phyloP scores from a whole-genome alignment of 2,797 vertebrate species.

The Myoxocephalus aenaeus region DNA sequence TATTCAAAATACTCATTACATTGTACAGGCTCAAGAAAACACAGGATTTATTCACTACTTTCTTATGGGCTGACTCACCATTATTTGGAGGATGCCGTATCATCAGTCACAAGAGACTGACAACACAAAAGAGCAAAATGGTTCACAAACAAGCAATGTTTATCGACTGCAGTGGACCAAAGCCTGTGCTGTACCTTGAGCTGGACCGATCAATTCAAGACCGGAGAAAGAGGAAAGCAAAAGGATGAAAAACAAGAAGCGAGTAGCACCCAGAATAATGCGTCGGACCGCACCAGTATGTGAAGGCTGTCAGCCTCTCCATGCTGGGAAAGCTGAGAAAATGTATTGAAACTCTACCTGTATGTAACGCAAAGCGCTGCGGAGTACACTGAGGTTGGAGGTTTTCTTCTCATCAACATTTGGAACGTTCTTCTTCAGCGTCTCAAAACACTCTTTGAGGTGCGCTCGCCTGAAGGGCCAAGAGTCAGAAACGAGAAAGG shows the following conservation, averaged over 20 bases:
- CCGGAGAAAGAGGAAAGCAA: constrained; percentile 18
- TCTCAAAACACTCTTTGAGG: constrained; percentile 99
- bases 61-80: neutral
- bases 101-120: constrained; percentile 29
- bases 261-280: neutral
- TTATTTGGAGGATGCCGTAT: constrained; percentile 2
- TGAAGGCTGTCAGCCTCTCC: neutral
- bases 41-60: neutral
- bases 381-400: constrained; percentile 97
- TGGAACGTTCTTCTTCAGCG: constrained; percentile 96
- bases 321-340: neutral
- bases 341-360: constrained; percentile 85
- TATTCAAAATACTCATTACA: neutral
- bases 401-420: constrained; percentile 99
- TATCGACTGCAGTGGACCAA: constrained; percentile 19
- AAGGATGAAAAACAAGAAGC: constrained; percentile 9
- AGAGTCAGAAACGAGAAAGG: constrained; percentile 37
- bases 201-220: constrained; percentile 15
- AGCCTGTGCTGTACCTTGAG: constrained; percentile 6
- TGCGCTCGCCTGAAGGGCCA: constrained; percentile 88
- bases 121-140: constrained; percentile 13
- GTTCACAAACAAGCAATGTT: constrained; percentile 26
- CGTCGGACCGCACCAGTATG: too few species aligned
- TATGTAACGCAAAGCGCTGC: constrained; percentile 97
- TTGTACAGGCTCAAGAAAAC: neutral